Evolutionary conservation across 1,140 invertebrate genomes (phyloP), one percentile per base, ranked within the genome.

Genomic region (Musca domestica): DNA sequence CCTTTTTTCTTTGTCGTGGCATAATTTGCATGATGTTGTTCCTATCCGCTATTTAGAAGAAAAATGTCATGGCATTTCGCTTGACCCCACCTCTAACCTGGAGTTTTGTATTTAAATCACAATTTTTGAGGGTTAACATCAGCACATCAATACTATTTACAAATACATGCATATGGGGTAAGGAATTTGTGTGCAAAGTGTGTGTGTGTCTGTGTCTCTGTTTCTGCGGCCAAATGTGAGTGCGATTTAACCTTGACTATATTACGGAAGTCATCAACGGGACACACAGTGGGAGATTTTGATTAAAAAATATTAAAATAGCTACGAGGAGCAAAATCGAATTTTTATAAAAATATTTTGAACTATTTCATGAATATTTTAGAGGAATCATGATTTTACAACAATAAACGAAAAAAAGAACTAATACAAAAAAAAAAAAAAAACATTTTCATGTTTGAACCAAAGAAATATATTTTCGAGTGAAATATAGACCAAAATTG

Each of bases 11-110:
- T 10, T 61, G 12, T 9, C 9, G n/a, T 34, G 10, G 30, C 19
- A 23, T n/a, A 46, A 23, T n/a, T 46, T 34, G n/a, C 25, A 17
- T 58, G 54, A 5, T 30, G 15, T 30, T 56, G 4, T 58, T 25
- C 14, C 34, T 41, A 27, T 56, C 7, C 23, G 14, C 2, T 58
- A 3, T 61, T 61, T 41, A 41, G 46, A 48, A 25, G 47, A 30
- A 23, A 54, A 67, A 58, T 58, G 66, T 47, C 34, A 58, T 58
- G 48, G 66, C 66, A 61, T 58, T 54, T 71, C 71, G 77, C 70
- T 17, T 79, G 75, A 77, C 71, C 74, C 74, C 74, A 77, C 74
- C 76, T 78, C 73, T 78, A 78, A 78, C 76, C 76, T 68, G 68
- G 34, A 34, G 56, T 41, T 58, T 17, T 51, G 48, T 17, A 7